phyloP scores from a whole-genome alignment of 2,888 invertebrate species.

The Drosophila mimica region DNA sequence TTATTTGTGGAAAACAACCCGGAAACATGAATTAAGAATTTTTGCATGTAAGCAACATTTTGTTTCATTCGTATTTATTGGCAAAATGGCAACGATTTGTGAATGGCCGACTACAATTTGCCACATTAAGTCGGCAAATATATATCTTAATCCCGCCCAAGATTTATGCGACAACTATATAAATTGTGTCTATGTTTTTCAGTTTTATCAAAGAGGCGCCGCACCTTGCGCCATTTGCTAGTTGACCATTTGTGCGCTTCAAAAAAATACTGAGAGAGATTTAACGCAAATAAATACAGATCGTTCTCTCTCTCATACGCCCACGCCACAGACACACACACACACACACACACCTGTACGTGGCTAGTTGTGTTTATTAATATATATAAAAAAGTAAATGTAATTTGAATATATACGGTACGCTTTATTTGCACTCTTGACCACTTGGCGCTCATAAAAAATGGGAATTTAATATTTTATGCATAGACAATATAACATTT shows the following conservation, averaged over 20 bases:
- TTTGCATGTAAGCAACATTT: conserved; percentile 17
- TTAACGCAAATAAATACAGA: conserved; percentile 8
- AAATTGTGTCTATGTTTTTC: conserved; percentile 28
- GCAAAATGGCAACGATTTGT: conserved; percentile 61
- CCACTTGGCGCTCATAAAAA: conserved; percentile 76
- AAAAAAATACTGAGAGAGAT: conserved; percentile 12
- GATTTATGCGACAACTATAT: conserved; percentile 61
- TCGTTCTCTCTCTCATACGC: neutral
- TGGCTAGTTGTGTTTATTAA: conserved; percentile 19
- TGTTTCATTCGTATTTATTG: conserved; percentile 19
- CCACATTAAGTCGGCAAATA: conserved; percentile 37
- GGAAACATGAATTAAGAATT: conserved; percentile 30
- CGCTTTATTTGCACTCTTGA: conserved; percentile 57
- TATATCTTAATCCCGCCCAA: conserved; percentile 50
- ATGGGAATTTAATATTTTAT: conserved; percentile 69
- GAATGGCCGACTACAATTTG: conserved; percentile 51
- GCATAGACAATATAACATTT: conserved; percentile 61
- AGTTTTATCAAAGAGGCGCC: conserved; percentile 51
- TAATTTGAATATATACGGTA: conserved; percentile 44
- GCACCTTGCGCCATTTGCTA: conserved; percentile 40
- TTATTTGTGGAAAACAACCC: conserved; percentile 35
- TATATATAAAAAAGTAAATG: conserved; percentile 33
- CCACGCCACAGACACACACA: neutral
- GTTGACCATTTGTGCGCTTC: conserved; percentile 32
- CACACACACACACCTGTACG: conserved; percentile 1